Evolutionary conservation across 2,888 invertebrate species (phyloP), one percentile per base, ranked within the genome.

Genomic region (Eulithis prunata): DNA sequence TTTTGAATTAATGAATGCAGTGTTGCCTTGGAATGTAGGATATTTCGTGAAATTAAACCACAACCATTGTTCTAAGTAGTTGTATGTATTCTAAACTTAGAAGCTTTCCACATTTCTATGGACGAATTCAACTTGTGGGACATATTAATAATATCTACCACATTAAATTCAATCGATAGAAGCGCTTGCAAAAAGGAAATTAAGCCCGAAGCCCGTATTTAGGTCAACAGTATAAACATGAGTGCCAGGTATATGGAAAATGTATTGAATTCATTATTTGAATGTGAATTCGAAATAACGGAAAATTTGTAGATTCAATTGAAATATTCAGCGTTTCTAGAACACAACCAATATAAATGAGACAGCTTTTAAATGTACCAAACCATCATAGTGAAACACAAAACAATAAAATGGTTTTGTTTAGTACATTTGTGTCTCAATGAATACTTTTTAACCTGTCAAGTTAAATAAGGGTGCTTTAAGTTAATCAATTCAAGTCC

Each of bases 151-250:
- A 47, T 47, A 47, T 36, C 8, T 52, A 53, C 32, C 7, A 38
- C 3, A 28, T 52, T 56, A 32, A 28, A 56, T 14, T 57, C 7
- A n/a, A 36, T 14, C 43, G 36, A 38, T 55, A n/a, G 32, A 63
- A 57, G 21, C 63, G 46, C 53, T 57, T 41, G 38, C 53, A 53
- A 10, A 57, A 13, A 46, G 57, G 63, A 63, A 57, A 63, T 63
- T 53, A 53, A 53, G 28, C 56, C 21, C n/a, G 53, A 41, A 38
- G 53, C 45, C 47, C 45, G 11, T 28, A 53, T 57, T 53, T 41
- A 57, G 63, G 63, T 57, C 63, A 62, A 32, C 32, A 11, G 59
- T 12, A 21, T 57, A 43, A 3, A 49, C 41, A 43, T 8, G 32
- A 45, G 13, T 51, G 51, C 12, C 13, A 51, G 51, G 32, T 57